A percentile compares a stretch with the other conserved stretches of the same genome.
phyloP scores from a whole-genome alignment of 2,888 invertebrate species.

The Oxycera nigricornis region DNA sequence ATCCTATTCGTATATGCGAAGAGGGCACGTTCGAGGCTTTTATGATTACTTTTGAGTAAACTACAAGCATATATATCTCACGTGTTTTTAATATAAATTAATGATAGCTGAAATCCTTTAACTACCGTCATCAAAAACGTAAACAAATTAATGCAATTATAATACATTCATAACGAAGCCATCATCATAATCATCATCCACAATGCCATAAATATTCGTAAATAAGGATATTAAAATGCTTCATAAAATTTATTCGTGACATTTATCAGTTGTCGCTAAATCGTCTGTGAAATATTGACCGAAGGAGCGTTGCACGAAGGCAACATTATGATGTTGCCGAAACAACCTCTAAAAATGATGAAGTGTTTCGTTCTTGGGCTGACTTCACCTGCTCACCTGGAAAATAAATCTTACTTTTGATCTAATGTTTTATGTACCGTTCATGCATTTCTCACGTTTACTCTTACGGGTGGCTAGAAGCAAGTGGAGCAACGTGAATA shows the following conservation, averaged over 20 bases:
- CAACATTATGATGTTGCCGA: constrained; percentile 24
- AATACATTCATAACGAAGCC: too few species aligned
- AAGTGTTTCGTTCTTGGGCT: constrained; percentile 18
- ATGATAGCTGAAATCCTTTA: too few species aligned
- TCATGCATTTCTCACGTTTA: constrained; percentile 19
- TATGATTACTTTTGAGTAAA: too few species aligned
- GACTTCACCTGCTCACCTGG: constrained; percentile 36
- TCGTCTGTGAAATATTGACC: constrained; percentile 38
- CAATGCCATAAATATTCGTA: not conserved
- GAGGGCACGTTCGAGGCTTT: too few species aligned
- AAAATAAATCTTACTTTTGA: constrained; percentile 32
- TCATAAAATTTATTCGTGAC: constrained; percentile 22
- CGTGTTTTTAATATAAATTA: too few species aligned
- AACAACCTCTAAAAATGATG: constrained; percentile 34
- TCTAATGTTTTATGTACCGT: constrained; percentile 28
- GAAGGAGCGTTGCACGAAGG: not conserved
- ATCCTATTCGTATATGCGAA: too few species aligned
- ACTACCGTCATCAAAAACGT: too few species aligned
- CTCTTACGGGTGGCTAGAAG: not conserved
- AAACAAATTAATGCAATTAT: too few species aligned
- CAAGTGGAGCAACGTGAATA: not conserved
- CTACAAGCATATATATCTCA: too few species aligned
- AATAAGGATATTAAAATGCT: constrained; percentile 7
- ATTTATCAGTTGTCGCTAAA: constrained; percentile 38
- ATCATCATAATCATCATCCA: constrained; percentile 3